These are phyloP conservation scores for Neoitamus cyanurus DNA, from an alignment of 2,888 invertebrate genomes.

Conservation along the genomic window DNA sequence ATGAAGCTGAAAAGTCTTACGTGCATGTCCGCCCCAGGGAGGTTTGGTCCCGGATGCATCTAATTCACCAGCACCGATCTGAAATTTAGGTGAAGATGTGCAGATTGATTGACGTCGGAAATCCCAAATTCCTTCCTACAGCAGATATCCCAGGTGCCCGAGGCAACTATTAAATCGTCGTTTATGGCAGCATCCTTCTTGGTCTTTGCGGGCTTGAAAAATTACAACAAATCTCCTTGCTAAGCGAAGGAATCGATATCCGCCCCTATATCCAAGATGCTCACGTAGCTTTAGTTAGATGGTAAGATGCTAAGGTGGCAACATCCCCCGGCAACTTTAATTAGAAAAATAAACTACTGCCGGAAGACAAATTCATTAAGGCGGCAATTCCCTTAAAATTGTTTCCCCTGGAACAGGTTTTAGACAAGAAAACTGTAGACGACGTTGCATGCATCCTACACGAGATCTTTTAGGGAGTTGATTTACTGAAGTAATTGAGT, in stretches of 20 bases:
- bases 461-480: background rate
- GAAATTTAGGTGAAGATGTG: constrained; percentile 20
- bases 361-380: background rate
- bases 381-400: background rate
- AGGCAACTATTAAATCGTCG: background rate
- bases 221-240: background rate
- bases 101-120: background rate
- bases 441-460: background rate
- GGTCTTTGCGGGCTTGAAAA: background rate
- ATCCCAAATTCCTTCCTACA: background rate
- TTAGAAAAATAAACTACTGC: background rate
- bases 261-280: background rate
- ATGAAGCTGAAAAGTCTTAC: background rate
- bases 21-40: background rate
- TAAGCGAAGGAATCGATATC: background rate
- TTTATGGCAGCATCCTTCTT: background rate
- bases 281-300: background rate
- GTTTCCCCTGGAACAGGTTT: background rate
- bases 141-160: background rate
- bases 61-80: constrained; percentile 1
- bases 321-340: background rate
- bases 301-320: background rate
- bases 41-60: background rate
- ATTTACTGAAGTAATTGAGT: background rate
- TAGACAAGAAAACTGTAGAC: background rate